Conservation (phyloP, 2,888 invertebrate genomes). For the Acanthococcus lagerstroemiae region DNA sequence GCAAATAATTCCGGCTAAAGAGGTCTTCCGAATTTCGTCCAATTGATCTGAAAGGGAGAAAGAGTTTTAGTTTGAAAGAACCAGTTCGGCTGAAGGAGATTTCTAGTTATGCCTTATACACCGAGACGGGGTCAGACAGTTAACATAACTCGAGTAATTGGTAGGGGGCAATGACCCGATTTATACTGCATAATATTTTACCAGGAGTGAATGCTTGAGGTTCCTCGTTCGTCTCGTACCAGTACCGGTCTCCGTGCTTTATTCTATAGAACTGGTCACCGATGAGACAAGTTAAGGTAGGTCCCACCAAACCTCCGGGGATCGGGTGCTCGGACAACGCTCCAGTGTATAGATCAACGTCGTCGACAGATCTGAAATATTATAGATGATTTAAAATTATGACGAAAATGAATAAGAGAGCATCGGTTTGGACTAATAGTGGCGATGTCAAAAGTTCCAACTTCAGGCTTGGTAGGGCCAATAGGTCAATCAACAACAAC, state of each 20-base stretch:
- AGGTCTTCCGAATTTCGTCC: slow-evolving; percentile 64
- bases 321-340: slow-evolving; percentile 68
- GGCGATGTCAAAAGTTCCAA: background rate
- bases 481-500: background rate
- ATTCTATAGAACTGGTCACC: slow-evolving; percentile 73
- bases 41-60: slow-evolving; percentile 54
- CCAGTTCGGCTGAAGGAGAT: background rate
- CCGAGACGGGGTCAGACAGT: background rate
- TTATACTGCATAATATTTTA: slow-evolving; percentile 41
- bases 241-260: slow-evolving; percentile 73
- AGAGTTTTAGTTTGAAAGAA: background rate
- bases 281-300: slow-evolving; percentile 73
- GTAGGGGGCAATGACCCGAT: background rate
- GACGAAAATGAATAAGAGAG: too few species aligned
- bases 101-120: background rate
- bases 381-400: too few species aligned
- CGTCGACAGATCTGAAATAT: slow-evolving; percentile 57
- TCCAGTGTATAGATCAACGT: slow-evolving; percentile 82
- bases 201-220: slow-evolving; percentile 58
- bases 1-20: slow-evolving; percentile 63
- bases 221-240: slow-evolving; percentile 67
- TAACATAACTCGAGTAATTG: background rate
- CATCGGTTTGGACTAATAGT: too few species aligned
- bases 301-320: slow-evolving; percentile 64
- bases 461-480: background rate